phyloP scores from a whole-genome alignment of 2,888 invertebrate genomes.

The Temnothorax rugatulus region DNA sequence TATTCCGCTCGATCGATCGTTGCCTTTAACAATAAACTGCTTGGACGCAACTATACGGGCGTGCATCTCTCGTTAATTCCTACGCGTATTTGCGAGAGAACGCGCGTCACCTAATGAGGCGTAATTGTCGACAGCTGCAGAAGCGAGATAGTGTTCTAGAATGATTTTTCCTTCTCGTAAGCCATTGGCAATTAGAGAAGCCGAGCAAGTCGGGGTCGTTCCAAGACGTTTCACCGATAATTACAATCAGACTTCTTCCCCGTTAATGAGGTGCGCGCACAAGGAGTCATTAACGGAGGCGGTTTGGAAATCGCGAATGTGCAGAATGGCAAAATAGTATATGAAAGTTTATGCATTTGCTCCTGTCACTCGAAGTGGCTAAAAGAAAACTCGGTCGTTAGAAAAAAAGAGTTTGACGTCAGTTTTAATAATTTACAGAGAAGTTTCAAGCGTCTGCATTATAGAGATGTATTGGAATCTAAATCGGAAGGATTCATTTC shows the following conservation, averaged over 20 bases:
- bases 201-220: slow-evolving; percentile 10
- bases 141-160: slow-evolving; percentile 20
- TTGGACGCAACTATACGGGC: not conserved
- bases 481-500: not conserved
- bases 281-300: slow-evolving; percentile 38
- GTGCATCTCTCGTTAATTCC: slow-evolving; percentile 40
- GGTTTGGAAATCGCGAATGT: slow-evolving; percentile 23
- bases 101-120: slow-evolving; percentile 36
- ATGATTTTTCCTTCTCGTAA: slow-evolving; percentile 46
- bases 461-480: not conserved
- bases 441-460: not conserved
- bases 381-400: not conserved
- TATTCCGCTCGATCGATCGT: slow-evolving; percentile 4
- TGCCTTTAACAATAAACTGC: slow-evolving; percentile 15
- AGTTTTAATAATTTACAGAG: not conserved
- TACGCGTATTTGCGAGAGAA: slow-evolving; percentile 9
- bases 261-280: slow-evolving; percentile 53
- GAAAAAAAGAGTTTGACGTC: not conserved
- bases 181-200: slow-evolving; percentile 50
- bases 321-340: slow-evolving; percentile 22
- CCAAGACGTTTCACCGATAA: slow-evolving; percentile 50
- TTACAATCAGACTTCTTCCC: slow-evolving; percentile 53
- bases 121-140: slow-evolving; percentile 51
- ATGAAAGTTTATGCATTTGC: slow-evolving; percentile 9
- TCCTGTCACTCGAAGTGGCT: not conserved